Evolutionary conservation across 2,888 invertebrate genomes (phyloP), one percentile per base, ranked within the genome.

Genomic region (Bellardia bayeri): DNA sequence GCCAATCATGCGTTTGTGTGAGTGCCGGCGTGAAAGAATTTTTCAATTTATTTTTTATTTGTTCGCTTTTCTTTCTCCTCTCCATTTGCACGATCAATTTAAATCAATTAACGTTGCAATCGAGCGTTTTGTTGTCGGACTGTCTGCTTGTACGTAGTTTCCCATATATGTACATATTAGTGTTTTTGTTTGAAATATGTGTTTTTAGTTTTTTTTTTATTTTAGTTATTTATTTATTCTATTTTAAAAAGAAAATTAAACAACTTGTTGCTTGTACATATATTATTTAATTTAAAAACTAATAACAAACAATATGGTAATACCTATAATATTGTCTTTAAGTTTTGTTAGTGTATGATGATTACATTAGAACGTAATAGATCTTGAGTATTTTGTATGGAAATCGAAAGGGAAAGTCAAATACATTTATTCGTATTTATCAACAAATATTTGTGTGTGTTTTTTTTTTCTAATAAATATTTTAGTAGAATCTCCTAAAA

Each of bases 71-170:
- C 56, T 72, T 56, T 76, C 69, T 58, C 68, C 85, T 13, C 72
- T 66, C 33, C 74, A 84, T 82, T 82, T 89, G 82, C 82, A 79
- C 66, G 75, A 86, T 83, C 88, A 89, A 88, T 89, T 89, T 89
- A 89, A 89, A 89, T 88, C 89, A 89, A 89, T 89, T 88, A 87
- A 88, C 83, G 69, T 85, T 88, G 16, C 13, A 81, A 63, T 87
- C 82, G 81, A 45, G 30, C 37, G 7, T 71, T 72, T 37, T 69
- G 58, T 72, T 80, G 75, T 69, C n/a, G 56, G 66, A 45, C 14
- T 64, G 74, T 75, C 49, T 61, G 40, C 5, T 45, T 83, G 37
- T 37, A 6, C 6, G 45, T 72, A 51, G 6, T 68, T 63, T 72
- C 37, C 56, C 78, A 63, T 79, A 30, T 71, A 33, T 40, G 33